A percentile compares a stretch with the other conserved stretches of the same genome.
These are phyloP conservation scores for Galemys pyrenaicus DNA, from an alignment of 2,113 vertebrate genomes.

Conservation along the genomic window DNA sequence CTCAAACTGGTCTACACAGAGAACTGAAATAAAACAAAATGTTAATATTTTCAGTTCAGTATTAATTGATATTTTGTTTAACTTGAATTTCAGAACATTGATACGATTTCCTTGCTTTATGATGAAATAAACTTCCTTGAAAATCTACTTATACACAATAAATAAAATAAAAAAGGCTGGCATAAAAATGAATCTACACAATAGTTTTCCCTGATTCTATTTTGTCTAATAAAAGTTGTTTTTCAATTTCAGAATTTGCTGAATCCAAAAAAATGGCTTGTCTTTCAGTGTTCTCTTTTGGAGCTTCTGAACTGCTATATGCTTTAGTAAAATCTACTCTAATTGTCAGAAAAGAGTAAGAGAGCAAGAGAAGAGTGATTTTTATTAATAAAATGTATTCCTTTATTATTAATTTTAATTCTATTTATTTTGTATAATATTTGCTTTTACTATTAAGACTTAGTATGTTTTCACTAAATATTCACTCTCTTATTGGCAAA, in stretches of 20 bases:
- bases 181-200: not conserved
- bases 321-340: not conserved
- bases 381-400: not conserved
- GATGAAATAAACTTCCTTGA: not conserved
- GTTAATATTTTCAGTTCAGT: not conserved
- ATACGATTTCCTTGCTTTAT: not conserved
- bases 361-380: not conserved
- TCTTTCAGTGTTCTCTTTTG: not conserved
- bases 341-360: not conserved
- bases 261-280: not conserved
- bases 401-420: not conserved
- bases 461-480: not conserved
- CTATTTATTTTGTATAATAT: not conserved
- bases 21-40: not conserved
- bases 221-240: not conserved
- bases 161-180: not conserved
- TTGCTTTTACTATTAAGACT: not conserved
- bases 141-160: not conserved
- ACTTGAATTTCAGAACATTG: not conserved
- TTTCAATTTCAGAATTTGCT: conserved; percentile 15
- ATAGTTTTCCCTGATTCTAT: not conserved
- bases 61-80: not conserved
- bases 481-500: not conserved
- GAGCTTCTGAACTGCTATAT: not conserved
- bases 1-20: not conserved